Evolutionary conservation across 2,113 vertebrate genomes (phyloP), one percentile per base, ranked within the genome.

Genomic region (Rhea pennata): DNA sequence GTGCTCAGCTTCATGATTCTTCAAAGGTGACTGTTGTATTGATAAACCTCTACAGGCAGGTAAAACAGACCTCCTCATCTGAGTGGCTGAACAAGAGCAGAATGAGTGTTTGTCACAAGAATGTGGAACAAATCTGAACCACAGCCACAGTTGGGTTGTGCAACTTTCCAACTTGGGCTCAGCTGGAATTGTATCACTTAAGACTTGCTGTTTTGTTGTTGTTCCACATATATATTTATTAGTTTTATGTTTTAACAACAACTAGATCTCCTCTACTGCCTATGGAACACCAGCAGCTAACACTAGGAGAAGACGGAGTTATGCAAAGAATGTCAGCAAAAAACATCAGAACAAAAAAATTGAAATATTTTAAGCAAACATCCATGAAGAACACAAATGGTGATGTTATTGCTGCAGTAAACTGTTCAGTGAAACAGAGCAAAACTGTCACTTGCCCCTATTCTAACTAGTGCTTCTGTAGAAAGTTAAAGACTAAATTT

Each of bases 171-270:
- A 3, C 8, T 6, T 20, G 6, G 31, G 23, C 33, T 76, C 3
- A 0, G 23, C 73, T 53, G 27, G 4, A 84, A 51, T 2, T 0
- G 53, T 51, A 33, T 36, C 4, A 0, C 33, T n/a, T 13, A 23
- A 36, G 58, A 27, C 40, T 77, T 40, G 11, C 33, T 56, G 15
- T 7, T 62, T 61, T 46, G 33, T 12, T 56, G 21, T 29, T 1
- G 0, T 31, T 42, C 42, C 46, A 24, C 20, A 42, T 14, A 40
- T 51, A 29, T 33, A 64, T 76, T 74, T 76, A 13, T 24, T 12
- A 51, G 53, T 69, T 58, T 76, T 40, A 53, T 2, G 1, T 20
- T 65, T 89, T 29, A 50, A 50, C 72, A 78, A 9, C 29, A 74
- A 81, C 7, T 27, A 29, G 24, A 12, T 82, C 15, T 21, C 14